Percentiles rank a stretch among this genome's conserved stretches.
Evolutionary conservation across 1,140 invertebrate genomes (phyloP).

Genomic region (Brachionus rubens): DNA sequence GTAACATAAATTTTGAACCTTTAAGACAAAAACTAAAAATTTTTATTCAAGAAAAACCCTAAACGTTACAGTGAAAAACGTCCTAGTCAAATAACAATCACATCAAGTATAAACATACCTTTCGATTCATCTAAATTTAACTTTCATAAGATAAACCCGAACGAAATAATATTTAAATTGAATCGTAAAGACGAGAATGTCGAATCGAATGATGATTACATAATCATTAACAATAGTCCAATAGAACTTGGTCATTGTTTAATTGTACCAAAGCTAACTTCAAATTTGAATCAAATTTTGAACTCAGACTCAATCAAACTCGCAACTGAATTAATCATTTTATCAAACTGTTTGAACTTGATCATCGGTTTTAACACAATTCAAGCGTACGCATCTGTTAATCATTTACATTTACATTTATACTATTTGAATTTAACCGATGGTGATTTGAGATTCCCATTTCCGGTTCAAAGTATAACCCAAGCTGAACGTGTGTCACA

Average conservation of each 20-base stretch:
- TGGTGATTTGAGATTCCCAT: background rate
- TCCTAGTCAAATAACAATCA: background rate
- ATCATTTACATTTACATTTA: constrained; percentile 34
- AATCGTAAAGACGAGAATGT: background rate
- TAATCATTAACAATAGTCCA: constrained; percentile 44
- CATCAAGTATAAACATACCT: background rate
- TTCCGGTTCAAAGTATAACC: constrained; percentile 20
- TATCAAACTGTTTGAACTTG: background rate
- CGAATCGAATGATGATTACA: constrained; percentile 4
- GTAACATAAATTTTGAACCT: background rate
- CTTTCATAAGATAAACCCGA: constrained; percentile 1
- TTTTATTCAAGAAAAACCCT: constrained; percentile 13
- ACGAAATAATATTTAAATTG: constrained; percentile 9
- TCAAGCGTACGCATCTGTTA: constrained; percentile 19
- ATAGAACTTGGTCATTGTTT: constrained; percentile 25
- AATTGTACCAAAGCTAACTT: background rate
- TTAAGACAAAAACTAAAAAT: background rate
- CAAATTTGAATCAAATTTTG: constrained; percentile 11
- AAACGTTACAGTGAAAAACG: constrained; percentile 36
- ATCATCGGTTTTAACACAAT: constrained; percentile 25
- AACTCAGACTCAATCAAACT: background rate
- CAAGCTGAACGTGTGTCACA: background rate
- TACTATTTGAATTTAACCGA: constrained; percentile 18
- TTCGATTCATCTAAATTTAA: constrained; percentile 33
- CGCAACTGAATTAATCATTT: background rate